Conservation (phyloP, 2,888 invertebrate species). For the Gandaritis pyraliata region DNA sequence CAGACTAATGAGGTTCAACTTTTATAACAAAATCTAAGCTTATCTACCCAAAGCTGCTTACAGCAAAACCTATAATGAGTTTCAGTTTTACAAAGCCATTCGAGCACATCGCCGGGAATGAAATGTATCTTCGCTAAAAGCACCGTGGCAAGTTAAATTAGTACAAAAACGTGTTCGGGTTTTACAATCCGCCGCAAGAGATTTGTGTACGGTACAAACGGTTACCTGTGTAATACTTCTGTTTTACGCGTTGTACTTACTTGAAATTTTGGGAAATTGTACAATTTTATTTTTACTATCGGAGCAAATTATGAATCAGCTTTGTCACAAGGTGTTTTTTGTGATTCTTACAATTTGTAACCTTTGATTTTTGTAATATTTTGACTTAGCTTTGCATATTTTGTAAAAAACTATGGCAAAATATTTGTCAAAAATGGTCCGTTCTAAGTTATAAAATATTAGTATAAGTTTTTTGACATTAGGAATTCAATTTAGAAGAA, state of each 20-base stretch:
- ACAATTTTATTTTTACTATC: not conserved
- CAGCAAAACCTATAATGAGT: not conserved
- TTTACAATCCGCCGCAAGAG: slow-evolving; percentile 58
- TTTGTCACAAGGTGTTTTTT: too few species aligned
- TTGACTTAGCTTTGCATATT: too few species aligned
- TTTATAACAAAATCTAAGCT: not conserved
- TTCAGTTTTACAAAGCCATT: slow-evolving; percentile 3
- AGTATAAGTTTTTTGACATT: too few species aligned
- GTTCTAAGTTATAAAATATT: too few species aligned
- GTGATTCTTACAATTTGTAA: too few species aligned
- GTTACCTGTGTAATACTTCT: slow-evolving; percentile 51
- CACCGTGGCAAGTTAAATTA: slow-evolving; percentile 65
- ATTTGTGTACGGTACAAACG: slow-evolving; percentile 53
- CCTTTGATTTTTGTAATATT: too few species aligned
- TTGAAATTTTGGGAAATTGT: slow-evolving; percentile 20
- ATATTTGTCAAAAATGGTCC: too few species aligned
- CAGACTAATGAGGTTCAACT: too few species aligned
- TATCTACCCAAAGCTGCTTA: not conserved
- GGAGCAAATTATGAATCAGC: too few species aligned
- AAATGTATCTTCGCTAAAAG: slow-evolving; percentile 48
- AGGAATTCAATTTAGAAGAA: too few species aligned
- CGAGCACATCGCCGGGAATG: slow-evolving; percentile 17
- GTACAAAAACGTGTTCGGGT: slow-evolving; percentile 65
- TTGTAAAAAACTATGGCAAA: too few species aligned
- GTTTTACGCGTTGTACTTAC: slow-evolving; percentile 39